A percentile compares a stretch with the other conserved stretches of the same genome.
phyloP scores from a whole-genome alignment of 2,888 invertebrate genomes.

The Neuroscelio doddi region DNA sequence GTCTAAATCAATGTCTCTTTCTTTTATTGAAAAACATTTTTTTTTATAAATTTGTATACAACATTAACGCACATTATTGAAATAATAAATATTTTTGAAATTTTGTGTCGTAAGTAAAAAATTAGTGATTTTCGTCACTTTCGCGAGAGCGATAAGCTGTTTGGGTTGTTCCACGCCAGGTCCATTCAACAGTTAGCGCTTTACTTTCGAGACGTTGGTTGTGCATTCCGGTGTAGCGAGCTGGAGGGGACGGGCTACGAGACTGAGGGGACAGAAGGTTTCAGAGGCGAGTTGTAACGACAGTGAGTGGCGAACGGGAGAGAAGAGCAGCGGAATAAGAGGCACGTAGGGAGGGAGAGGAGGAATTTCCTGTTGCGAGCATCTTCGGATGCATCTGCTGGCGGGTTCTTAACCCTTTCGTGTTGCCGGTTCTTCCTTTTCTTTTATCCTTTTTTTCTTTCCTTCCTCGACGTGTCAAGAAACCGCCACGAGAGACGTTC shows the following conservation, averaged over 20 bases:
- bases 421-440: constrained; percentile 26
- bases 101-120: constrained; percentile 1
- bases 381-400: constrained; percentile 67
- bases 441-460: constrained; percentile 11
- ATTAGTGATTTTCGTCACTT: constrained; percentile 31
- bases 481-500: constrained; percentile 3
- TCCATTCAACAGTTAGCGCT: constrained; percentile 63
- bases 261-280: constrained; percentile 23
- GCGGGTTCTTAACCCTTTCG: constrained; percentile 54
- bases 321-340: constrained; percentile 16
- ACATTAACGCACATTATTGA: too few relatives aligned
- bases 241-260: constrained; percentile 31
- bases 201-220: constrained; percentile 54
- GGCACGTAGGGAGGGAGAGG: constrained; percentile 52
- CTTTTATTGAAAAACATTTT: too few relatives aligned
- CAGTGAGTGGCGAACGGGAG: constrained; percentile 24
- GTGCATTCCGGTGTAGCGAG: constrained; percentile 57
- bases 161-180: constrained; percentile 47
- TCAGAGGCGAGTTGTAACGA: constrained; percentile 38
- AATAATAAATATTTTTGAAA: too few relatives aligned
- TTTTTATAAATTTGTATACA: too few relatives aligned
- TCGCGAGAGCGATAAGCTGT: constrained; percentile 41
- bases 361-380: constrained; percentile 70
- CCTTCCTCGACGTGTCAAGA: constrained; percentile 16
- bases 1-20: too few relatives aligned